phyloP scores from a whole-genome alignment of 1,140 invertebrate species.

The Gonioctena quinquepunctata region DNA sequence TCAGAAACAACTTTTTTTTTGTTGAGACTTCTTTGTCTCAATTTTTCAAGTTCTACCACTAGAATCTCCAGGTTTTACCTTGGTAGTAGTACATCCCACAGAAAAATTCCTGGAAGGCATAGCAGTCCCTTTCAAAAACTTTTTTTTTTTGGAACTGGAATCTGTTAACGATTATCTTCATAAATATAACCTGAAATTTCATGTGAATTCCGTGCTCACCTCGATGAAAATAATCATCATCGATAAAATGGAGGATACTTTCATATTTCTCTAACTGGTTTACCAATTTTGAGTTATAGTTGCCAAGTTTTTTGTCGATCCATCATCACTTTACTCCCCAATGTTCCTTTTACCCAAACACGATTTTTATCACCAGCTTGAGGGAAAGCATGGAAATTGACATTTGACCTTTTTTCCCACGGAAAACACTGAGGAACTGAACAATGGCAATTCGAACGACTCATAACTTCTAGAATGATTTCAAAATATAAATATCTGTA shows the following conservation, averaged over 20 bases:
- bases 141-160: constrained; percentile 13
- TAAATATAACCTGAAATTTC: too few species aligned
- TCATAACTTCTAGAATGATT: too few species aligned
- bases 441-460: too few species aligned
- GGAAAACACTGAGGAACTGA: constrained; percentile 6
- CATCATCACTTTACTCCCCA: not conserved
- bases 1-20: not conserved
- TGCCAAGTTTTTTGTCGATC: too few species aligned
- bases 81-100: not conserved
- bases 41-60: not conserved
- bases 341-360: not conserved
- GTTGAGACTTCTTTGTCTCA: not conserved
- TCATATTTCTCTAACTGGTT: constrained; percentile 8
- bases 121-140: constrained; percentile 11
- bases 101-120: constrained; percentile 11
- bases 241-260: constrained; percentile 1
- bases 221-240: too few species aligned
- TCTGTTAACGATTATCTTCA: not conserved
- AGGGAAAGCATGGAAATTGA: too few species aligned
- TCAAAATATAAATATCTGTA: too few species aligned
- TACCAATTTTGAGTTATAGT: constrained; percentile 19
- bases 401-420: not conserved
- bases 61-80: not conserved
- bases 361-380: too few species aligned
- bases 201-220: constrained; percentile 2